Evolutionary conservation across 2,888 invertebrate species (phyloP), one percentile per base, ranked within the genome.

Genomic region (Bombylius major): DNA sequence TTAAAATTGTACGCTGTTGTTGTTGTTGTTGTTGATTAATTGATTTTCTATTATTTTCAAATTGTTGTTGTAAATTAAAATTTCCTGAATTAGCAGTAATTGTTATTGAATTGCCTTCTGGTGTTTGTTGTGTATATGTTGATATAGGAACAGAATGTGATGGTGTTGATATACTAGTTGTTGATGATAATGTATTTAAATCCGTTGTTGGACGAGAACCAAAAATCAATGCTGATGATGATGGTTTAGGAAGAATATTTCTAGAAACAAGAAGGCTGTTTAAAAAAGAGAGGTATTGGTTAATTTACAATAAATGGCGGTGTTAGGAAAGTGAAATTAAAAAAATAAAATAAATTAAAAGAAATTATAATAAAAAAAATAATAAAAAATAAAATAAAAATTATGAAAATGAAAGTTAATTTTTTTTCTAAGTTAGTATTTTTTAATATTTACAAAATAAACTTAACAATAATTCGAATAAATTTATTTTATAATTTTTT

Each of bases 241-340:
- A 56, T 56, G 71, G 71, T 61, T 75, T 76, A 36, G 76, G 76
- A 53, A 78, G 66, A 59, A 78, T 73, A 60, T 68, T 67, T 60
- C 69, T 67, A 62, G 70, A 62, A 65, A 71, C 64, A 63, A 69
- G 63, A 65, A 69, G 63, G 61, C 69, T 69, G 62, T 56, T 59
- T 59, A 61, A 60, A 57, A 58, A 61, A 57, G 49, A 52, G 53
- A 55, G 51, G 56, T 5, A 45, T 14, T 14, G 45, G 14, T 45
- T 14, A 42, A 42, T 14, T 45, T 45, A 45, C 14, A 45, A 45
- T 60, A 62, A 64, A 64, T 63, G 64, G 64, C 62, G 61, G 62
- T 62, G 59, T 62, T 64, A 62, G 61, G 59, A 61, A 61, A 61
- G 59, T 58, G 57, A 61, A 55, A 61, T 58, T 57, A 58, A 60